phyloP scores from a whole-genome alignment of 2,888 invertebrate species.

The Pollenia angustigena region DNA sequence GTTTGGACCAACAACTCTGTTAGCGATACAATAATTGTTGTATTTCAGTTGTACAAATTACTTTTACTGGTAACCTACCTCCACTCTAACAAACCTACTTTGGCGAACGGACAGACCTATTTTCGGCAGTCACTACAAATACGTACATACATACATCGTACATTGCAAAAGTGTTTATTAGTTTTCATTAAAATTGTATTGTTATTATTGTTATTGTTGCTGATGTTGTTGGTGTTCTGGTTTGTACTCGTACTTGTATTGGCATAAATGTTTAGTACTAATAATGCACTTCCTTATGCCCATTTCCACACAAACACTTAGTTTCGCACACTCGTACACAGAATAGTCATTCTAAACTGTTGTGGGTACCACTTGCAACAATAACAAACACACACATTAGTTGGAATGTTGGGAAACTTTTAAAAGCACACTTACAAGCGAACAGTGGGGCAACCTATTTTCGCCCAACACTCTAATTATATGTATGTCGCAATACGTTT shows the following conservation, averaged over 20 bases:
- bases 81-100: background rate
- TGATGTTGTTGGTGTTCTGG: slow-evolving; percentile 29
- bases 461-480: no score
- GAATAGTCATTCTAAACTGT: slow-evolving; percentile 4
- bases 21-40: slow-evolving; percentile 12
- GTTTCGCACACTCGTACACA: background rate
- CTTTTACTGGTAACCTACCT: background rate
- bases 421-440: background rate
- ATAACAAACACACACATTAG: background rate
- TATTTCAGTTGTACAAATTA: slow-evolving; percentile 3
- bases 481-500: no score
- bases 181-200: slow-evolving; percentile 69
- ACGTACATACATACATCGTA: background rate
- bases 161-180: slow-evolving; percentile 67
- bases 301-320: background rate
- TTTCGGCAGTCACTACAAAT: background rate
- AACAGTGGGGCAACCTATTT: background rate
- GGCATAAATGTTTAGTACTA: slow-evolving; percentile 50
- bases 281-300: slow-evolving; percentile 29
- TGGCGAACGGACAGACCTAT: background rate
- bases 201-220: slow-evolving; percentile 52
- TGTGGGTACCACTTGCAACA: slow-evolving; percentile 23
- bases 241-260: slow-evolving; percentile 19
- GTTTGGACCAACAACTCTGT: background rate
- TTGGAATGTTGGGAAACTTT: background rate